Evolutionary conservation across 2,113 vertebrate genomes (phyloP).

Genomic region (Poeciliopsis retropinna): DNA sequence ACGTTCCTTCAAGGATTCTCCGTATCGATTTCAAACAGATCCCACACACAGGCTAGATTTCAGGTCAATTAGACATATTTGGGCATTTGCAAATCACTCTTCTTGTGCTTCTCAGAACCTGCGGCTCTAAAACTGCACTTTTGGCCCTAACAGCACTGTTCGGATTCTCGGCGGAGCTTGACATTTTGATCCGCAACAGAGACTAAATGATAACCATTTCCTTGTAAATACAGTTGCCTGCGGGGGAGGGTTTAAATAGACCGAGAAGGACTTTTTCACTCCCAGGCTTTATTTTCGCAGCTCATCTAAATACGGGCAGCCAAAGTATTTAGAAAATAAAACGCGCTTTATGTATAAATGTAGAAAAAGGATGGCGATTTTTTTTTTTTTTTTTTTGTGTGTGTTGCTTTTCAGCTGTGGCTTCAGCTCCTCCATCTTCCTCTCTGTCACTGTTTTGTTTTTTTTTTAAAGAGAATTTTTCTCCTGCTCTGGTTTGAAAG

Average conservation of each 20-base stretch:
- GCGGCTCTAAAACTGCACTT: constrained; percentile 80
- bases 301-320: constrained; percentile 65
- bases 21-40: constrained; percentile 78
- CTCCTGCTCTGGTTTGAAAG: constrained; percentile 55
- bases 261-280: constrained; percentile 73
- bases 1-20: constrained; percentile 66
- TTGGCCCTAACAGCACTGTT: constrained; percentile 76
- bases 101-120: constrained; percentile 70
- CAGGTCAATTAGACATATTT: constrained; percentile 84
- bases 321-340: constrained; percentile 41
- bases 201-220: constrained; percentile 82
- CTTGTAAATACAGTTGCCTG: constrained; percentile 79
- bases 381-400: constrained; percentile 25
- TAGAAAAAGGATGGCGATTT: constrained; percentile 22
- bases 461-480: constrained; percentile 58
- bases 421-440: constrained; percentile 31
- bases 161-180: constrained; percentile 78
- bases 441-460: constrained; percentile 51
- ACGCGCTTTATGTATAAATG: constrained; percentile 21
- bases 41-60: constrained; percentile 74
- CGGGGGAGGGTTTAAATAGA: constrained; percentile 77
- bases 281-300: constrained; percentile 72
- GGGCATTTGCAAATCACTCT: constrained; percentile 78
- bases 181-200: constrained; percentile 81
- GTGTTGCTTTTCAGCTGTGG: constrained; percentile 27